Evolutionary conservation across 2,113 vertebrate genomes (phyloP), one percentile per base, ranked within the genome.

Genomic region (Zosterops pallidus): DNA sequence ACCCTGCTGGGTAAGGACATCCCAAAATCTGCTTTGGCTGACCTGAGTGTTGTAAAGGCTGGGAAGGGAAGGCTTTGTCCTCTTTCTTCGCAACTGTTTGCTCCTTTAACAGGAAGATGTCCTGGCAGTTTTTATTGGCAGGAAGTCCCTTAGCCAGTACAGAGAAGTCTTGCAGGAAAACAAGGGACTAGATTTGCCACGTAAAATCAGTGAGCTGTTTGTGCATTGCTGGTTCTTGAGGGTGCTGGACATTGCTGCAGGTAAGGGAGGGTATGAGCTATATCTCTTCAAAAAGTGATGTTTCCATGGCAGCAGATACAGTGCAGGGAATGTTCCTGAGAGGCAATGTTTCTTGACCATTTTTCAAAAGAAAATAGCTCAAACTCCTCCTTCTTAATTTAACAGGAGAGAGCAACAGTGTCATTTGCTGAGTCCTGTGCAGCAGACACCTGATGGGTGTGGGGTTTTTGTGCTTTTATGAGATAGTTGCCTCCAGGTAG

Each of bases 271-370:
- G 3, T 78, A 68, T 60, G 41, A 37, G 70, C 80, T 75, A 1
- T 47, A 42, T 59, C 47, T 72, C 44, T 86, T 86, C 47, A 59
- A 67, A 65, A 95, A 77, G 28, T 74, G 16, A 33, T 55, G 60
- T 94, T 97, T 92, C 94, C 86, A 70, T 95, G 92, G 87, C 80
- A 97, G 91, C 93, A 93, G 81, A 63, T 83, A 41, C n/a, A 67
- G 37, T 76, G 62, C 70, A 83, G 68, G 59, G 63, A 84, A 21
- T 72, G 59, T 44, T 85, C 39, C 19, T 81, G 86, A 93, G 90
- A 91, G 41, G 26, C 57, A 69, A 1, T 39, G 23, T 60, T 89
- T 67, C 67, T 71, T 91, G 71, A 91, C 60, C 65, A 83, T 37
- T 46, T 92, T 94, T 72, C 74, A 33, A 42, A 94, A 60, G 10